phyloP scores from a whole-genome alignment of 2,888 invertebrate species.

The Drosophila longiperda region DNA sequence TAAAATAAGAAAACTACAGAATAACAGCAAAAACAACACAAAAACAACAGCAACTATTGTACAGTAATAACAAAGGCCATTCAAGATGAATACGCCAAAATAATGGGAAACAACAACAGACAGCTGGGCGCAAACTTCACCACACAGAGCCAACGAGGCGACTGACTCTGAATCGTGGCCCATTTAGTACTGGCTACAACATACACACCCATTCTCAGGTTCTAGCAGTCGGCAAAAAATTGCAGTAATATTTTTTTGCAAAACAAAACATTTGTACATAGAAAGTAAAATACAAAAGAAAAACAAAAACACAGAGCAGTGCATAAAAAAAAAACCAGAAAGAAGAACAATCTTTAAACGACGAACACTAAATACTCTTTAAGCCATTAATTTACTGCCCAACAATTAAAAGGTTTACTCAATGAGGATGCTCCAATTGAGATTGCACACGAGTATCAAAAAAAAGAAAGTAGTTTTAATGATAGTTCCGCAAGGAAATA shows the following conservation, averaged over 20 bases:
- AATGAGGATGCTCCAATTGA: neutral
- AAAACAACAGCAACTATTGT: constrained; percentile 27
- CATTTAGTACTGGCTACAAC: neutral
- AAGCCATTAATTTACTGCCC: neutral
- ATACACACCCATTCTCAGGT: neutral
- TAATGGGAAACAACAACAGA: constrained; percentile 74
- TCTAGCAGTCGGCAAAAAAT: constrained; percentile 63
- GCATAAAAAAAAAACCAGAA: neutral
- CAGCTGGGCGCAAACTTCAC: constrained; percentile 60
- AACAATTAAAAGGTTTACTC: neutral
- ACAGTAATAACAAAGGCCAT: constrained; percentile 45
- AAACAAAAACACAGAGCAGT: constrained; percentile 15
- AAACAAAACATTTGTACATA: constrained; percentile 74
- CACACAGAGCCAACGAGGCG: constrained; percentile 26
- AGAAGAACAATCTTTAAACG: neutral
- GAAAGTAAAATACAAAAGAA: constrained; percentile 43
- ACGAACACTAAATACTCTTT: constrained; percentile 5
- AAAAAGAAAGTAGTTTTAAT: neutral
- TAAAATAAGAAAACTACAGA: constrained; percentile 37
- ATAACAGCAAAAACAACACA: constrained; percentile 11
- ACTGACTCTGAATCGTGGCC: constrained; percentile 39
- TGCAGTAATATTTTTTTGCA: constrained; percentile 73
- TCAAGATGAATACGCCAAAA: constrained; percentile 78
- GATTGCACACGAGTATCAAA: neutral
- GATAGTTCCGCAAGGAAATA: neutral